A percentile compares a stretch with the other conserved stretches of the same genome.
These are phyloP conservation scores for Orycteropus afer DNA, from an alignment of 2,113 vertebrate species.

Conservation along the genomic window DNA sequence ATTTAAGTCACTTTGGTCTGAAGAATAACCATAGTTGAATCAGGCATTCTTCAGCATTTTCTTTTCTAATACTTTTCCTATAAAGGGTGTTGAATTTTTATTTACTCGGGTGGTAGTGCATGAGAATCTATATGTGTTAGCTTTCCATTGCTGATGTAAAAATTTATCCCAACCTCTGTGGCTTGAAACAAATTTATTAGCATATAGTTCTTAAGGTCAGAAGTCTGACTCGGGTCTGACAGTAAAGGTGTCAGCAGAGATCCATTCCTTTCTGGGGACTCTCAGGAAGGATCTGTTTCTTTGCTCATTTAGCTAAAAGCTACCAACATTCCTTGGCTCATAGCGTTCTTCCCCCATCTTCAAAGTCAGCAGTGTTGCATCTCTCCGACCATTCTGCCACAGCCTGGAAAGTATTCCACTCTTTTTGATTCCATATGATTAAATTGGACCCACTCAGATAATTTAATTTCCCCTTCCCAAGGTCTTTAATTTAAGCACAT, in stretches of 20 bases:
- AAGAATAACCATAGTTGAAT: not conserved
- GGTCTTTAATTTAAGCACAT: not conserved
- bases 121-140: not conserved
- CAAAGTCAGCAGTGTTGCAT: not conserved
- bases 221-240: not conserved
- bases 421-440: not conserved
- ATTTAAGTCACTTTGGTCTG: not conserved
- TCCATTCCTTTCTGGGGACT: not conserved
- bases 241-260: not conserved
- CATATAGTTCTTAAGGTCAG: not conserved
- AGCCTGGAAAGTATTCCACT: not conserved
- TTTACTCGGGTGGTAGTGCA: not conserved
- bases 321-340: too few species aligned
- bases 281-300: too few species aligned
- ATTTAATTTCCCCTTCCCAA: not conserved
- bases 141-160: constrained; percentile 2
- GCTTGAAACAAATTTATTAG: constrained; percentile 7
- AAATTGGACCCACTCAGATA: not conserved
- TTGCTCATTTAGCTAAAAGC: too few species aligned
- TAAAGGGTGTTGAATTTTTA: not conserved
- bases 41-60: not conserved
- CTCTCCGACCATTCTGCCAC: not conserved
- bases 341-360: not conserved
- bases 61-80: not conserved
- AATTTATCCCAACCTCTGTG: not conserved